A percentile compares a stretch with the other conserved stretches of the same genome.
These are phyloP conservation scores for Rhinoptilus africanus DNA, from an alignment of 2,113 vertebrate species.

Conservation along the genomic window DNA sequence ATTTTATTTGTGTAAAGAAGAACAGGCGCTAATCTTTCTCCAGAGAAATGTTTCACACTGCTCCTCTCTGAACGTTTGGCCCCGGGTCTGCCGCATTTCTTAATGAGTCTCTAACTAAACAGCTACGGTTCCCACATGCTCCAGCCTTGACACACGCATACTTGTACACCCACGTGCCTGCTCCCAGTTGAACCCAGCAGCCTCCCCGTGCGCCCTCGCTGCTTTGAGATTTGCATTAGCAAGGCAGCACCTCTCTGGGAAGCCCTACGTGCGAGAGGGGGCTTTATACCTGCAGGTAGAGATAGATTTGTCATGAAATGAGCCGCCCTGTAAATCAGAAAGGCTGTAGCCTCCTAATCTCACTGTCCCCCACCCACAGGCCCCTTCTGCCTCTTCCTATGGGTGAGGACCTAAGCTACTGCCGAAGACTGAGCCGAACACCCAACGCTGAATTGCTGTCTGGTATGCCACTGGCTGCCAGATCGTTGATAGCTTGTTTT, in stretches of 20 bases:
- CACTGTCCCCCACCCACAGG: neutral
- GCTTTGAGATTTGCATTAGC: neutral
- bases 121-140: neutral
- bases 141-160: constrained; percentile 8
- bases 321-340: neutral
- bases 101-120: constrained; percentile 19
- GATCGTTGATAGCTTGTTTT: constrained; percentile 61
- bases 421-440: neutral
- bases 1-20: constrained; percentile 54
- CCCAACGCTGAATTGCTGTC: neutral
- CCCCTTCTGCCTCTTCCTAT: neutral
- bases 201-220: fast-evolving
- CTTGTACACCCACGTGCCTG: neutral
- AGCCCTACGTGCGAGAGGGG: fast-evolving
- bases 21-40: constrained; percentile 4
- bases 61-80: constrained; percentile 28
- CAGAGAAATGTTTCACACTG: neutral
- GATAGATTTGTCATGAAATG: neutral
- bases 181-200: neutral
- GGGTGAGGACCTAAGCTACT: neutral
- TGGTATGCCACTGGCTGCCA: constrained; percentile 33
- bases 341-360: neutral
- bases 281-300: neutral
- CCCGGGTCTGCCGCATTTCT: neutral
- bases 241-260: neutral